Evolutionary conservation across 1,140 invertebrate genomes (phyloP).

Genomic region (Leucophenga varia): DNA sequence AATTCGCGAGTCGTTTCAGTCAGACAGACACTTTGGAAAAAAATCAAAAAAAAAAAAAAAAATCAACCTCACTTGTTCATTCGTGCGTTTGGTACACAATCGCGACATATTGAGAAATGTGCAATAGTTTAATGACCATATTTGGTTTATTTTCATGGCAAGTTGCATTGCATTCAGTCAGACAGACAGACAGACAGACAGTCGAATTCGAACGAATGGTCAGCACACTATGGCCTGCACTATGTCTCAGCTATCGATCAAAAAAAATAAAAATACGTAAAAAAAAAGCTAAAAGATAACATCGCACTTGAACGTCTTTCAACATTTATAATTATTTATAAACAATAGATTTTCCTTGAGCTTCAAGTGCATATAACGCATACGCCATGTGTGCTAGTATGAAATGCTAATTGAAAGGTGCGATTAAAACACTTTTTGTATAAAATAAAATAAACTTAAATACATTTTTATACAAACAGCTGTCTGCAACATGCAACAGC

Average conservation of each 20-base stretch:
- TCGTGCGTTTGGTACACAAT: too few species aligned
- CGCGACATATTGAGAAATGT: conserved; percentile 57
- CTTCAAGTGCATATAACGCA: conserved; percentile 11
- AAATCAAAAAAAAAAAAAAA: conserved; percentile 18
- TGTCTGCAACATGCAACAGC: conserved; percentile 4
- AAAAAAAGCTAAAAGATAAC: neutral
- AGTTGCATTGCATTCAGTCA: conserved; percentile 37
- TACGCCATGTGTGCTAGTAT: conserved; percentile 19
- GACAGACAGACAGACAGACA: too few species aligned
- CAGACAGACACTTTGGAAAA: neutral
- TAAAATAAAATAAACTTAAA: neutral
- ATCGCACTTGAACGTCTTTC: too few species aligned
- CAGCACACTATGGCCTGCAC: neutral
- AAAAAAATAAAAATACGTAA: conserved; percentile 1
- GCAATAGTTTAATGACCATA: conserved; percentile 56
- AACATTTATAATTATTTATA: too few species aligned
- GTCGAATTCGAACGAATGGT: conserved; percentile 17
- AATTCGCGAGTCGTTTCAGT: too few species aligned
- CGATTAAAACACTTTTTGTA: conserved; percentile 3
- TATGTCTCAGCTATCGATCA: conserved; percentile 29
- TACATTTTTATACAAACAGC: too few species aligned
- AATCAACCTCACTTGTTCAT: conserved; percentile 46
- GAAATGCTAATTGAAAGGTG: conserved; percentile 32
- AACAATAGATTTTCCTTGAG: too few species aligned
- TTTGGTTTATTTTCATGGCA: conserved; percentile 54